Percentiles rank a stretch among this genome's conserved stretches.
Conservation (phyloP, 2,888 invertebrate genomes). For the Pegoplata infirma region DNA sequence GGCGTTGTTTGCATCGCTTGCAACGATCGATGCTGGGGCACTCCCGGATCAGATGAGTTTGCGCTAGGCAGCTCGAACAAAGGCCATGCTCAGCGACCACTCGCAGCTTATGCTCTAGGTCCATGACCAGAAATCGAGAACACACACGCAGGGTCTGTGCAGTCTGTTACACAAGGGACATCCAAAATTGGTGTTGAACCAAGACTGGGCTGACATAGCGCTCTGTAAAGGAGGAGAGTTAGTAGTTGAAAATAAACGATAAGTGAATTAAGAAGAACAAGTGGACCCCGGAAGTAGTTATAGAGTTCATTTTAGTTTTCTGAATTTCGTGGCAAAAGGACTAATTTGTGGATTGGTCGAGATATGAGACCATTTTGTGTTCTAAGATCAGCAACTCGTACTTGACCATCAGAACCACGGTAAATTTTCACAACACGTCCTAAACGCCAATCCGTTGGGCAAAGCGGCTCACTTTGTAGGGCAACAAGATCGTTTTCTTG, state of each 20-base stretch:
- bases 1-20: neutral
- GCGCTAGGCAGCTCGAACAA: neutral
- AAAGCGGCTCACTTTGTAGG: neutral
- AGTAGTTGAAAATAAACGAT: neutral
- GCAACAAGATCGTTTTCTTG: neutral
- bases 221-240: neutral
- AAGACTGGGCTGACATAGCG: neutral
- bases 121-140: neutral
- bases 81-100: neutral
- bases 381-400: conserved; percentile 15
- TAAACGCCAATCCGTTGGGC: too few species aligned
- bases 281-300: too few species aligned
- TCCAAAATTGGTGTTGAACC: neutral
- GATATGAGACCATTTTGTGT: neutral
- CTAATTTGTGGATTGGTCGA: neutral
- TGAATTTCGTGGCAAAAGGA: neutral
- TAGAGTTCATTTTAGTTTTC: too few species aligned
- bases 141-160: conserved; percentile 2
- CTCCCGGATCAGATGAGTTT: neutral
- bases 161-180: neutral
- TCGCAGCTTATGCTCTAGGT: neutral
- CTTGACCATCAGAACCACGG: neutral
- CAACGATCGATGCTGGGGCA: neutral
- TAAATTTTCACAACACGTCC: neutral
- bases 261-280: too few species aligned